phyloP scores from a whole-genome alignment of 2,888 invertebrate genomes.

The Ypsolopha sequella region DNA sequence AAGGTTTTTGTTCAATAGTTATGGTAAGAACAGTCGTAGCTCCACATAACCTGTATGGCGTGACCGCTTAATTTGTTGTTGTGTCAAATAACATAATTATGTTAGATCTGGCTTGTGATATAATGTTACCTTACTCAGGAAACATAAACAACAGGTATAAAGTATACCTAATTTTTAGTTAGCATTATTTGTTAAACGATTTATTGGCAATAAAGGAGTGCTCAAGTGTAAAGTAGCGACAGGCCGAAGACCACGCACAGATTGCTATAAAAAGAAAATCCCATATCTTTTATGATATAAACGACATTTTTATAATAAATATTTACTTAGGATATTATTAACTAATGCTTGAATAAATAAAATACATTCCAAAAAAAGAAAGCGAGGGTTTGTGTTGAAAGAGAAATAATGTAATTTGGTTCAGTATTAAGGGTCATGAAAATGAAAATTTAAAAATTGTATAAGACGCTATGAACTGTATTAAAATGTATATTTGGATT shows the following conservation, averaged over 20 bases:
- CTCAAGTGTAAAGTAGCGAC: neutral
- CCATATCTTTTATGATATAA: neutral
- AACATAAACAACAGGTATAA: neutral
- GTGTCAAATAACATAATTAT: slow-evolving; percentile 1
- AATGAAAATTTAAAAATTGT: neutral
- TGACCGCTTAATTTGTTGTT: slow-evolving; percentile 3
- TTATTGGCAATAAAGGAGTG: neutral
- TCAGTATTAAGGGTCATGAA: slow-evolving; percentile 2
- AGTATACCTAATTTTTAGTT: neutral
- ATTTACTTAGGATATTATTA: slow-evolving; percentile 8
- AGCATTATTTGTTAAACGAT: neutral
- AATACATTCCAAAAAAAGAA: neutral
- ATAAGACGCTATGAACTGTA: slow-evolving; percentile 1
- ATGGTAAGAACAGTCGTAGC: neutral
- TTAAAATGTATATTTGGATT: slow-evolving; percentile 8
- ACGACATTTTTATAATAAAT: slow-evolving; percentile 8
- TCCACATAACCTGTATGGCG: neutral
- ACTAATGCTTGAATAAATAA: slow-evolving; percentile 1
- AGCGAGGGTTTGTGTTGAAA: neutral
- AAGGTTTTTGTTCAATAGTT: too few relatives aligned
- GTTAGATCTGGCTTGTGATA: neutral
- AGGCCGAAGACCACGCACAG: slow-evolving; percentile 2
- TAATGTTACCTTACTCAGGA: neutral
- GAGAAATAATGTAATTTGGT: neutral
- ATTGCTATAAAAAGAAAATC: neutral